phyloP scores from a whole-genome alignment of 1,140 invertebrate genomes.

The Heliconius hewitsoni region DNA sequence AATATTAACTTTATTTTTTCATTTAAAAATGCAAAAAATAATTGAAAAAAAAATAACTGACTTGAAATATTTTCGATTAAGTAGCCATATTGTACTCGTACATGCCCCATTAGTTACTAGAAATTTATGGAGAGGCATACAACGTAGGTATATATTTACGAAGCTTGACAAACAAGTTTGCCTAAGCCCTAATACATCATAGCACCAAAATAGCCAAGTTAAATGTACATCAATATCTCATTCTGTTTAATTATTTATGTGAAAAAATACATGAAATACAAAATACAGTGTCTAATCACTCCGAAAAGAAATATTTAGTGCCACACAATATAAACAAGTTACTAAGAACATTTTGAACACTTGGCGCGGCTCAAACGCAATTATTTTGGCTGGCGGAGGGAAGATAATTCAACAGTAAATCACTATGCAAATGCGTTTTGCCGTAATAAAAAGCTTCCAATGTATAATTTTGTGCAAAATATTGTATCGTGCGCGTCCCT shows the following conservation, averaged over 20 bases:
- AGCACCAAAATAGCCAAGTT: neutral
- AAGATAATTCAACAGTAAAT: conserved; percentile 32
- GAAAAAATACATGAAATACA: neutral
- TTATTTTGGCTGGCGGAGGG: conserved; percentile 31
- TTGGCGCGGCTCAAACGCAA: conserved; percentile 19
- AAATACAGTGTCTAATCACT: neutral
- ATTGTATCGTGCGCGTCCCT: conserved; percentile 16
- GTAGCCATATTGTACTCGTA: no score
- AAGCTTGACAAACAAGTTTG: no score
- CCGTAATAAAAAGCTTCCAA: conserved; percentile 24
- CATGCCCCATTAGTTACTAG: no score
- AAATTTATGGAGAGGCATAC: no score
- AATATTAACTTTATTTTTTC: no score
- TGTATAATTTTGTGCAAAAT: conserved; percentile 29
- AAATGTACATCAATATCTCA: neutral
- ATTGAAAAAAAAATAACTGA: no score
- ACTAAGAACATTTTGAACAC: conserved; percentile 2
- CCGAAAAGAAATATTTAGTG: conserved; percentile 2
- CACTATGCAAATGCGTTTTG: conserved; percentile 34
- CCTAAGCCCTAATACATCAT: no score
- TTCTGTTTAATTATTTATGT: neutral
- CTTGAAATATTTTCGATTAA: no score
- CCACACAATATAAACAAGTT: conserved; percentile 1
- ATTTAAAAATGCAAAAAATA: no score
- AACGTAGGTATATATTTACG: no score